phyloP scores from a whole-genome alignment of 2,113 vertebrate genomes.

The Takifugu bimaculatus region DNA sequence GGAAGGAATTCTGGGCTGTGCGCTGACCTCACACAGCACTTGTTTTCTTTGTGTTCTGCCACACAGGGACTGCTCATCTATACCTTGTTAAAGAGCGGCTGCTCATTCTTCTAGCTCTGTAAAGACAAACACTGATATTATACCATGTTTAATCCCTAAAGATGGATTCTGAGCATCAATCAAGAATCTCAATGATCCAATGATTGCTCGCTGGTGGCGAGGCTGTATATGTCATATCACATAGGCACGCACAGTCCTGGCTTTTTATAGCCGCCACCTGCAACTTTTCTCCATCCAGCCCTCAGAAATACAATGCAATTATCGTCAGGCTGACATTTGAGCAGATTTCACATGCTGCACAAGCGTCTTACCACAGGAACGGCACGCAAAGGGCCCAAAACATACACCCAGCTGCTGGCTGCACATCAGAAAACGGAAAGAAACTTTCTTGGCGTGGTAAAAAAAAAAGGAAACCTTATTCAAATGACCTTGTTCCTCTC shows the following conservation, averaged over 20 bases:
- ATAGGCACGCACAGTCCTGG: slow-evolving; percentile 13
- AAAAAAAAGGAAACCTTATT: neutral
- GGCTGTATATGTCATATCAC: neutral
- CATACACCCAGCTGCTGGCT: slow-evolving; percentile 19
- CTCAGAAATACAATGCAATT: slow-evolving; percentile 51
- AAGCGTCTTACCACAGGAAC: slow-evolving; percentile 46
- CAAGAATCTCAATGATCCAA: too few species aligned
- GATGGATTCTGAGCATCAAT: too few species aligned
- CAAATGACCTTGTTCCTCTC: too few species aligned
- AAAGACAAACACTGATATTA: too few species aligned
- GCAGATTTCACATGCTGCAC: slow-evolving; percentile 46
- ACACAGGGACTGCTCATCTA: slow-evolving; percentile 10
- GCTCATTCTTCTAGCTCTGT: too few species aligned
- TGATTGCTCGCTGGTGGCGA: too few species aligned
- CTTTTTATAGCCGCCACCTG: slow-evolving; percentile 57
- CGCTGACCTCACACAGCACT: slow-evolving; percentile 36
- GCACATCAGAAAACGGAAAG: slow-evolving; percentile 6
- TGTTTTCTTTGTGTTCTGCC: slow-evolving; percentile 39
- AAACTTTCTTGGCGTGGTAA: neutral
- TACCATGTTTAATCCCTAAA: too few species aligned
- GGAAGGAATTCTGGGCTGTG: slow-evolving; percentile 30
- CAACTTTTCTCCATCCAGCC: slow-evolving; percentile 36
- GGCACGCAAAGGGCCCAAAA: slow-evolving; percentile 18
- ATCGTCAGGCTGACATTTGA: slow-evolving; percentile 28
- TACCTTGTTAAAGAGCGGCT: neutral